phyloP scores from a whole-genome alignment of 2,113 vertebrate species.

The Alectura lathami region DNA sequence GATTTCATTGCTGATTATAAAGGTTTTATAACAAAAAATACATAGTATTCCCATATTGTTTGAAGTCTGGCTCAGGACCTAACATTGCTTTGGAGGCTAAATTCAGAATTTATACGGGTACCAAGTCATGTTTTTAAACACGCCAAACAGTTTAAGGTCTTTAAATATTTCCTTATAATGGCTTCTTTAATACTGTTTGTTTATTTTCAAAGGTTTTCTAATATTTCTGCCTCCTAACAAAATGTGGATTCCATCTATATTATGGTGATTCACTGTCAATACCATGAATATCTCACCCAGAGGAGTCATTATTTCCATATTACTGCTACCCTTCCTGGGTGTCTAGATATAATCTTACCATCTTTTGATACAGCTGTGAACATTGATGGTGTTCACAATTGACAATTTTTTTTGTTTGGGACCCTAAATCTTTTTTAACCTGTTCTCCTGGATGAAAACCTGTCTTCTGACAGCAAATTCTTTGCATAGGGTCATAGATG shows the following conservation, averaged over 20 bases:
- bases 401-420: neutral
- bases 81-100: neutral
- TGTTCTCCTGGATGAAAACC: neutral
- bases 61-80: neutral
- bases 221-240: neutral
- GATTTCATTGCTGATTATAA: neutral
- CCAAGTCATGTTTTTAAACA: neutral
- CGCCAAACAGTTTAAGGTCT: neutral
- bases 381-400: neutral
- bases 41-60: neutral
- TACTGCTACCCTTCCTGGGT: neutral
- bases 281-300: neutral
- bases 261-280: neutral
- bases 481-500: neutral
- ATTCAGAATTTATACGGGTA: neutral
- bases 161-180: neutral
- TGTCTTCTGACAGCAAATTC: neutral
- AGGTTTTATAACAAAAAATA: neutral
- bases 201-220: neutral
- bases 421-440: neutral
- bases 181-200: neutral
- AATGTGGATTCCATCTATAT: neutral
- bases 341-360: neutral
- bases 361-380: neutral
- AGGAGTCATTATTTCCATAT: neutral